A percentile compares a stretch with the other conserved stretches of the same genome.
These are phyloP conservation scores for Drosophila leonis DNA, from an alignment of 2,888 invertebrate genomes.

Conservation along the genomic window DNA sequence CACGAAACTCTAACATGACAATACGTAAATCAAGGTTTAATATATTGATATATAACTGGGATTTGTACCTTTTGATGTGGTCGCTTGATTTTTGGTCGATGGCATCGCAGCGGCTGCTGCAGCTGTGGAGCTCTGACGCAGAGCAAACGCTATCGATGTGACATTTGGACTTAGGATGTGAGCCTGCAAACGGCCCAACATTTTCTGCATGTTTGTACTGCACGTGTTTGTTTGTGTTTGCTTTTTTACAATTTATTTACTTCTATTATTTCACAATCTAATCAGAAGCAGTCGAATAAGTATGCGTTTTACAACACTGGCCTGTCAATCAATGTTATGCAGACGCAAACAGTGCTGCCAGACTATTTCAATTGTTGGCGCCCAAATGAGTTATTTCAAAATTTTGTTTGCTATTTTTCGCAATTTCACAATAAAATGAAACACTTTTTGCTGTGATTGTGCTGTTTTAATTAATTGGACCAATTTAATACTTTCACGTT, in stretches of 20 bases:
- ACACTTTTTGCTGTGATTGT: slow-evolving; percentile 24
- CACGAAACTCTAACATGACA: slow-evolving; percentile 62
- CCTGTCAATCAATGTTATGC: slow-evolving; percentile 20
- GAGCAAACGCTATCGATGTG: slow-evolving; percentile 11
- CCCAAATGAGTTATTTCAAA: neutral
- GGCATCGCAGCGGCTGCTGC: slow-evolving; percentile 19
- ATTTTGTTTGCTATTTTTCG: neutral
- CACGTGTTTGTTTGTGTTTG: slow-evolving; percentile 35
- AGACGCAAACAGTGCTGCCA: slow-evolving; percentile 33
- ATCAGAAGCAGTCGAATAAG: slow-evolving; percentile 32
- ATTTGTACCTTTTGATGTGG: slow-evolving; percentile 66
- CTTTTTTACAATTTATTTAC: slow-evolving; percentile 33
- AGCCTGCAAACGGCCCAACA: slow-evolving; percentile 64
- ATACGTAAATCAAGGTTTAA: neutral
- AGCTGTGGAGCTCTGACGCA: slow-evolving; percentile 46
- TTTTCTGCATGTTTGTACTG: slow-evolving; percentile 58
- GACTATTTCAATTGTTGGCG: neutral
- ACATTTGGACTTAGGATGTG: slow-evolving; percentile 41
- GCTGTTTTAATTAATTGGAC: slow-evolving; percentile 65
- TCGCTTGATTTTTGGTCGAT: slow-evolving; percentile 45
- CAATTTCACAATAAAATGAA: neutral
- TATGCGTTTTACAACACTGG: slow-evolving; percentile 37
- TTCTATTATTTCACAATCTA: slow-evolving; percentile 57
- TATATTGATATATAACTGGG: neutral
- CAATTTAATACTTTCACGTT: slow-evolving; percentile 69